Conservation (phyloP, 2,113 vertebrate genomes). For the Melanerpes formicivorus region DNA sequence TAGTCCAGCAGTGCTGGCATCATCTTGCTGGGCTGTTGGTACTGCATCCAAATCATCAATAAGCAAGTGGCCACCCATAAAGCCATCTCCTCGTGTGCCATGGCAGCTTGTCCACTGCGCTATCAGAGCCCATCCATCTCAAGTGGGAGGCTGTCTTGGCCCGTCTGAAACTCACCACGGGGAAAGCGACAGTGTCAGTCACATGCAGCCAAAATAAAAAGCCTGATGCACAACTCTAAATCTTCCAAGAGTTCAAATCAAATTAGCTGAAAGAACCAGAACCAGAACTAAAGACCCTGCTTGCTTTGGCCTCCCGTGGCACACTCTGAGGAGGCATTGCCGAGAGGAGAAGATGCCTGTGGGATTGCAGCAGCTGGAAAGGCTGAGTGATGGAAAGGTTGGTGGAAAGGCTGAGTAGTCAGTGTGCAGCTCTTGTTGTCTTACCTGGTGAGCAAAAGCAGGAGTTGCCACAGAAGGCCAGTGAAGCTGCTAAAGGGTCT, state of each 20-base stretch:
- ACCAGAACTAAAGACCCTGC: not conserved
- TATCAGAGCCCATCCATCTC: fast-evolving
- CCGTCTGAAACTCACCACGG: fast-evolving
- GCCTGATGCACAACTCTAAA: not conserved
- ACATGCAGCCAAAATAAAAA: not conserved
- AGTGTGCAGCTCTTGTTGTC: not conserved
- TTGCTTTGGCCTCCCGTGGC: not conserved
- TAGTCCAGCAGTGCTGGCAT: not conserved
- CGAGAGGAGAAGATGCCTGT: not conserved
- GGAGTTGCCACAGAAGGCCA: not conserved
- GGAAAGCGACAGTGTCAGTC: not conserved
- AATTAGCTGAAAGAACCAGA: conserved; percentile 18
- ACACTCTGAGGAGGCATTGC: not conserved
- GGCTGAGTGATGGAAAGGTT: not conserved
- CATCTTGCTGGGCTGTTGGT: not conserved
- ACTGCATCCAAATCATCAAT: not conserved
- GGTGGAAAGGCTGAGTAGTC: not conserved
- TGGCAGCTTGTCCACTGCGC: not conserved
- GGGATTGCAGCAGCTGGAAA: not conserved
- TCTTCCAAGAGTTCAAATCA: not conserved
- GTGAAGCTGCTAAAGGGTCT: not conserved
- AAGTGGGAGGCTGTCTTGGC: not conserved
- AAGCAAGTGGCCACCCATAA: not conserved
- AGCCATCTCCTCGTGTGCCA: fast-evolving
- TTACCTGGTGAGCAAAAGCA: not conserved